These are phyloP conservation scores for Diabrotica virgifera DNA, from an alignment of 1,140 invertebrate genomes.

Conservation along the genomic window DNA sequence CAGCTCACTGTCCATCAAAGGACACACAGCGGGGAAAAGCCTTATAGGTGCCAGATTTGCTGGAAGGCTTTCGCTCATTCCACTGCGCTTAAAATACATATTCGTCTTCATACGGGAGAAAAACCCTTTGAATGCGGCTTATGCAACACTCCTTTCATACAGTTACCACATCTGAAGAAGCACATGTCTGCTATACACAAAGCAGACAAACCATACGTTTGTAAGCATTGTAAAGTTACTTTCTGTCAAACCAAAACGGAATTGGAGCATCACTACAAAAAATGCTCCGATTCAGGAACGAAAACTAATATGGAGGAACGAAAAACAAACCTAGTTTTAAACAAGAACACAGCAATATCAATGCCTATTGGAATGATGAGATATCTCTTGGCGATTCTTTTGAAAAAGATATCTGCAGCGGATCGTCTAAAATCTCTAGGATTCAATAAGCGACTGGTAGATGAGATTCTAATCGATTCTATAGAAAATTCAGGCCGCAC, in stretches of 20 bases:
- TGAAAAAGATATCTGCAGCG: constrained; percentile 78
- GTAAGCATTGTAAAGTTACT: constrained; percentile 60
- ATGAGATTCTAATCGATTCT: constrained; percentile 76
- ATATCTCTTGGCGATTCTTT: constrained; percentile 69
- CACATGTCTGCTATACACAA: constrained; percentile 80
- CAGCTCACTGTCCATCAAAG: constrained; percentile 92
- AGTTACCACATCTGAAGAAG: constrained; percentile 76
- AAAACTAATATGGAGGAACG: constrained; percentile 36
- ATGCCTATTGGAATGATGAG: constrained; percentile 75
- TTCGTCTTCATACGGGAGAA: constrained; percentile 74
- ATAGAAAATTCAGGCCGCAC: constrained; percentile 68
- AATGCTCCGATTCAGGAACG: constrained; percentile 46
- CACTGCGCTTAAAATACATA: constrained; percentile 77
- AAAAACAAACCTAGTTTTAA: neutral
- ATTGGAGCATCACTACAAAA: constrained; percentile 60
- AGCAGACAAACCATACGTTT: constrained; percentile 69
- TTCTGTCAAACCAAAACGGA: constrained; percentile 76
- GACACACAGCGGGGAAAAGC: constrained; percentile 82
- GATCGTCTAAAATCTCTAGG: constrained; percentile 72
- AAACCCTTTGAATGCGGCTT: constrained; percentile 76
- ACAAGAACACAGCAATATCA: constrained; percentile 47
- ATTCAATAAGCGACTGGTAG: constrained; percentile 77
- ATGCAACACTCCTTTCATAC: constrained; percentile 68
- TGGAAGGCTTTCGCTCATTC: constrained; percentile 80
- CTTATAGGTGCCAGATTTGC: constrained; percentile 77